These are phyloP conservation scores for Araneus ventricosus DNA, from an alignment of 1,140 invertebrate species.

Conservation along the genomic window DNA sequence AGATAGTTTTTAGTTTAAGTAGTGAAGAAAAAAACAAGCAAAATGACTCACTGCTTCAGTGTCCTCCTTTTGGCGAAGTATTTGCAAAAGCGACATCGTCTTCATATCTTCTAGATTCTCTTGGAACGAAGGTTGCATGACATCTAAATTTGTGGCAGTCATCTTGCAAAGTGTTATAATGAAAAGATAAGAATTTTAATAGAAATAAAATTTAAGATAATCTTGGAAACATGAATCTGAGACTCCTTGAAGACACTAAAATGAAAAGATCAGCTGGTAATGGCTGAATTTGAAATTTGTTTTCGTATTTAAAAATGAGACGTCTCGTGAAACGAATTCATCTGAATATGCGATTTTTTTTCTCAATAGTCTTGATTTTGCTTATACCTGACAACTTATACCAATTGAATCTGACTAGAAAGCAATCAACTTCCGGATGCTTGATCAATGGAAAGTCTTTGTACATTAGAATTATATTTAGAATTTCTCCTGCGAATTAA, in stretches of 20 bases:
- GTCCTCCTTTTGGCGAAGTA: constrained; percentile 18
- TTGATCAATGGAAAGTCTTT: too few relatives aligned
- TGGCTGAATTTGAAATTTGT: constrained; percentile 8
- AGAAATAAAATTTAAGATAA: constrained; percentile 4
- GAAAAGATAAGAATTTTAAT: neutral
- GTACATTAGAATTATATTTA: too few relatives aligned
- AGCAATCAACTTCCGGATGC: too few relatives aligned
- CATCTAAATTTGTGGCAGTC: constrained; percentile 9
- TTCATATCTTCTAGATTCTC: neutral
- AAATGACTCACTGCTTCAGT: neutral
- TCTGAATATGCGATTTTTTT: neutral
- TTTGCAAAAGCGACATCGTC: neutral
- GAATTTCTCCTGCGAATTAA: too few relatives aligned
- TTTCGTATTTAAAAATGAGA: neutral
- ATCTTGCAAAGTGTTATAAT: neutral
- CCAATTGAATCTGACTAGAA: too few relatives aligned
- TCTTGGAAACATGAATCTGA: constrained; percentile 25
- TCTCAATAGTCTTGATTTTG: too few relatives aligned
- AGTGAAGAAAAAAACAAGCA: neutral
- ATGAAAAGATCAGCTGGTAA: constrained; percentile 1
- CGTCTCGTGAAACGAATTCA: neutral
- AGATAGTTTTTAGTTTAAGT: neutral
- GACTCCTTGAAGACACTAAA: constrained; percentile 18
- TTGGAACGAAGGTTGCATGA: neutral
- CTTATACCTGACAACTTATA: too few relatives aligned